Conservation (phyloP, 2,888 invertebrate genomes). For the Xestia ashworthii region DNA sequence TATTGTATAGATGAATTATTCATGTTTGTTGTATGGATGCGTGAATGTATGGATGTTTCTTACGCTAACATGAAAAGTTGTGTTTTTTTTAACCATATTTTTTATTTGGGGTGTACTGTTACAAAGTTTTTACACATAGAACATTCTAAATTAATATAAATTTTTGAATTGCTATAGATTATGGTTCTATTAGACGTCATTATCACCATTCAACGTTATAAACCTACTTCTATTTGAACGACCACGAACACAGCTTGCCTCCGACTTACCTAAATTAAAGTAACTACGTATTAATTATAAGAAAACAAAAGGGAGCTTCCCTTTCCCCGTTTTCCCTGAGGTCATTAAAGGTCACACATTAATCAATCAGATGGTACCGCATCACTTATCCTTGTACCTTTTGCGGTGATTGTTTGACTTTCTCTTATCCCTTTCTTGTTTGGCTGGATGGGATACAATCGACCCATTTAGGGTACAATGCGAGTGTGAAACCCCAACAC, state of each 20-base stretch:
- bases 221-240: neutral
- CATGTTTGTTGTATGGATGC: too few species aligned
- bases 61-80: too few species aligned
- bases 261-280: neutral
- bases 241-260: too few species aligned
- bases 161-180: neutral
- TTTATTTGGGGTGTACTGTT: too few species aligned
- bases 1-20: too few species aligned
- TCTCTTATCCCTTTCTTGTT: neutral
- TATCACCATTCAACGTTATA: neutral
- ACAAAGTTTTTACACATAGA: neutral
- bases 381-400: slow-evolving; percentile 21
- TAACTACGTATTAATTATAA: slow-evolving; percentile 1
- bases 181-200: neutral
- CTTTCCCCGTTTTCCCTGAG: neutral
- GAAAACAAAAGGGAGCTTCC: neutral
- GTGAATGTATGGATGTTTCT: too few species aligned
- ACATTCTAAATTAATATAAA: neutral
- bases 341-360: slow-evolving; percentile 14
- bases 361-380: slow-evolving; percentile 20
- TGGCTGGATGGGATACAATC: too few species aligned
- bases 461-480: too few species aligned
- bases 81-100: too few species aligned
- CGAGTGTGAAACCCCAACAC: too few species aligned
- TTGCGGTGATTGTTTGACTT: neutral